Evolutionary conservation across 2,888 invertebrate genomes (phyloP), one percentile per base, ranked within the genome.

Genomic region (Mesochorus sp.): DNA sequence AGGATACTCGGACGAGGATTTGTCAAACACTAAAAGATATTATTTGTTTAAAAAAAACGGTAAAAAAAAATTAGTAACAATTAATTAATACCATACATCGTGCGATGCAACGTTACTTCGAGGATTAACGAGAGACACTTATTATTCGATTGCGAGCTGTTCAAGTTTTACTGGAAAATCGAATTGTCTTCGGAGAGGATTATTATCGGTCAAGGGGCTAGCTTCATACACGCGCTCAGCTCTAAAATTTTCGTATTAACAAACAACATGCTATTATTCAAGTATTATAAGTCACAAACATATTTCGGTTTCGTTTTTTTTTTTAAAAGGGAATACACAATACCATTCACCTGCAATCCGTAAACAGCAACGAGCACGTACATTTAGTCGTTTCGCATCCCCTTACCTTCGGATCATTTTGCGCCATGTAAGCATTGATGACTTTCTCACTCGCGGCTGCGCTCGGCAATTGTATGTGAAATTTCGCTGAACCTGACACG

Each of bases 401-500:
- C 44, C 82, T 71, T 85, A 91, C 91, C 87, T 88, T 53, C 0
- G 83, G 76, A 82, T 88, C 80, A 51, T 83, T 84, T 4, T 82
- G 64, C 55, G 82, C 66, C 89, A 90, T 89, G 42, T 82, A 90
- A 10, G 73, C 57, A n/a, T 88, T 75, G 1, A 90, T 82, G 14
- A 78, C 76, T 44, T 85, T 80, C 34, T 89, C 84, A 64, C 85
- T 85, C 3, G 86, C 83, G 19, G 80, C 81, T 3, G 90, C 91
- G 12, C 91, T 90, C 71, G 91, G 89, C 34, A 93, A 86, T 26
- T 91, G 90, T 74, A 93, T 84, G 71, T 90, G 89, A 82, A 93
- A 92, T 76, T 92, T 91, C 21, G 82, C 81, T 24, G 91, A 85
- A 59, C 87, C 89, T 78, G 91, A 90, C 1, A 93, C 90, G 77